phyloP scores from a whole-genome alignment of 92 coral and sea anemone genomes.

The Galaxea fascicularis region DNA sequence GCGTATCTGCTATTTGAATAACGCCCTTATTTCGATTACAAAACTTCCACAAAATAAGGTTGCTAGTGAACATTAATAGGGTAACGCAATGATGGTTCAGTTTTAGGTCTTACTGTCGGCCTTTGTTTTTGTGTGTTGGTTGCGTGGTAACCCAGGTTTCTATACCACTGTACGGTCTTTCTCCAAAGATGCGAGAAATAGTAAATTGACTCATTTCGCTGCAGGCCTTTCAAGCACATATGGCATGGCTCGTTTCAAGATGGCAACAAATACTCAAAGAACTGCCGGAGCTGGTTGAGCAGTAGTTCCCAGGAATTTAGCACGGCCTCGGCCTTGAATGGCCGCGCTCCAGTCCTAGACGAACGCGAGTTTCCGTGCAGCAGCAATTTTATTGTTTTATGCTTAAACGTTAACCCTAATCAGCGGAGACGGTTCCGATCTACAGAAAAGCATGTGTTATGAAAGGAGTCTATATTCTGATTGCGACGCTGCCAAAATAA shows the following conservation, averaged over 20 bases:
- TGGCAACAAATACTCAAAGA: slow-evolving; percentile 69
- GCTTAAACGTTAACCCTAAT: slow-evolving; percentile 70
- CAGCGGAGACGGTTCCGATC: slow-evolving; percentile 34
- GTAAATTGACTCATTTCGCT: not conserved
- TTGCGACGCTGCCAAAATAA: not conserved
- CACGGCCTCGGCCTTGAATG: slow-evolving; percentile 86
- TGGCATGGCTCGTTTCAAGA: slow-evolving; percentile 92
- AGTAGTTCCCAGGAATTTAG: slow-evolving; percentile 66
- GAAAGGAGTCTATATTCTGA: not conserved
- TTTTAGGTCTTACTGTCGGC: too few relatives aligned
- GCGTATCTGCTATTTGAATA: too few relatives aligned
- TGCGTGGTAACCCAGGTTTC: too few relatives aligned
- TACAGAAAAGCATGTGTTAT: not conserved
- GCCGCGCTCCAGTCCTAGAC: slow-evolving; percentile 78
- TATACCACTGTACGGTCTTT: too few relatives aligned
- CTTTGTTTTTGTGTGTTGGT: too few relatives aligned
- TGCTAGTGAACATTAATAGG: too few relatives aligned
- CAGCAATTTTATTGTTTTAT: slow-evolving; percentile 78
- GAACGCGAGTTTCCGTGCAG: slow-evolving; percentile 78
- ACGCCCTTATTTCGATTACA: too few relatives aligned
- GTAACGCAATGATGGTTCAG: too few relatives aligned
- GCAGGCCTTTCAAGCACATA: slow-evolving; percentile 83
- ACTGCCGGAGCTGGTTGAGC: slow-evolving; percentile 91
- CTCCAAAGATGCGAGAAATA: not conserved
- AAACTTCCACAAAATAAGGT: too few relatives aligned